Evolutionary conservation across 1,140 invertebrate species (phyloP), one percentile per base, ranked within the genome.

Genomic region (Cydia strobilella): DNA sequence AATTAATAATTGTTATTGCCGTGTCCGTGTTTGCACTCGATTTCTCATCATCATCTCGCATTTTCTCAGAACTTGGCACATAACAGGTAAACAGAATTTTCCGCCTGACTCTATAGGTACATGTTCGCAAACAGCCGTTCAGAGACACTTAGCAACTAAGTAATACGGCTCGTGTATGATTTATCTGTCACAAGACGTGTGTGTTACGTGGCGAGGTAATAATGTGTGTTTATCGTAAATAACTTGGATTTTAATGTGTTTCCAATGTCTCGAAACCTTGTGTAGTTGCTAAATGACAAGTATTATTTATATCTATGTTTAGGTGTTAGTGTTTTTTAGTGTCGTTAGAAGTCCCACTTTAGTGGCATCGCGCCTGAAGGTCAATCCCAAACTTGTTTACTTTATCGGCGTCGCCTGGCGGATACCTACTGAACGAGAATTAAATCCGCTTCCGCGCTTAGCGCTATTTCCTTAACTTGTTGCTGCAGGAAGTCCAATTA

Each of bases 131-230:
- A 59, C 23, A 23, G 54, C 20, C 20, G 54, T 59, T 59, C 9
- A 18, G n/a, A 51, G 48, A 59, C 54, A 59, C 54, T 59, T 23
- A 59, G 54, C 54, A 12, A 59, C 54, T 59, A 59, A 59, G 54
- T 59, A 59, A 59, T 23, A n/a, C 10, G 7, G 10, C 7, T 59
- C 2, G 54, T 23, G 51, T 54, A 54, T 54, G n/a, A 54, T 54
- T 54, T 54, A 18, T 54, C 15, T 18, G 51, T 18, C 51, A n/a
- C 51, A 18, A 54, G n/a, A 18, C 51, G n/a, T 15, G 54, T 59
- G 54, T 59, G 51, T 59, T 59, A 23, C 9, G 54, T 59, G 54
- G 7, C 54, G 54, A 59, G 20, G 54, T 59, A 59, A 59, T 59
- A 59, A 59, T 59, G 9, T 59, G 20, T 59, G 54, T 59, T 59